Evolutionary conservation across 2,888 invertebrate genomes (phyloP).

Genomic region (Lasioglossum zephyrum): DNA sequence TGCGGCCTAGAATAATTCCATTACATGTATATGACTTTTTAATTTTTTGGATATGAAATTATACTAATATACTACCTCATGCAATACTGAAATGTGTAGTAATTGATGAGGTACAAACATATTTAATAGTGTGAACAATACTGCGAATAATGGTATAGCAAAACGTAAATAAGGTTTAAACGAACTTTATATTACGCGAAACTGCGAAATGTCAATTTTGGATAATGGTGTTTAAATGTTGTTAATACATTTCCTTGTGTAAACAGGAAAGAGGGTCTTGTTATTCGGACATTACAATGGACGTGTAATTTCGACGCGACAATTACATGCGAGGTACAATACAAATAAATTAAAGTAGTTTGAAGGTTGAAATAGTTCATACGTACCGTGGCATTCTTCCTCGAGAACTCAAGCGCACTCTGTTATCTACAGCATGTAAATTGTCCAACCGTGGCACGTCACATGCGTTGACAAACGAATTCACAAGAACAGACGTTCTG

Average conservation of each 20-base stretch:
- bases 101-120: no score
- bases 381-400: neutral
- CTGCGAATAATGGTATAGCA: no score
- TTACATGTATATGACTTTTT: no score
- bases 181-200: neutral
- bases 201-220: neutral
- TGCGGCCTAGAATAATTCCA: no score
- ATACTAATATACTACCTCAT: no score
- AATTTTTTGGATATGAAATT: no score
- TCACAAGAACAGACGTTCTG: constrained; percentile 7
- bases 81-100: no score
- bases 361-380: neutral
- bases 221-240: neutral
- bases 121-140: no score
- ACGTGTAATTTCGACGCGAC: neutral
- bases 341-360: neutral
- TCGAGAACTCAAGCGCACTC: neutral
- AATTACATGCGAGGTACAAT: neutral
- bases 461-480: constrained; percentile 21
- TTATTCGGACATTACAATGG: neutral
- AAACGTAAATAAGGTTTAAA: neutral
- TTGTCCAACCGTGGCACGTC: neutral
- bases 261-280: neutral
- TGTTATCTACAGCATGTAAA: neutral
- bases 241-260: neutral